phyloP scores from a whole-genome alignment of 1,140 invertebrate genomes.

The Melitaea cinxia region DNA sequence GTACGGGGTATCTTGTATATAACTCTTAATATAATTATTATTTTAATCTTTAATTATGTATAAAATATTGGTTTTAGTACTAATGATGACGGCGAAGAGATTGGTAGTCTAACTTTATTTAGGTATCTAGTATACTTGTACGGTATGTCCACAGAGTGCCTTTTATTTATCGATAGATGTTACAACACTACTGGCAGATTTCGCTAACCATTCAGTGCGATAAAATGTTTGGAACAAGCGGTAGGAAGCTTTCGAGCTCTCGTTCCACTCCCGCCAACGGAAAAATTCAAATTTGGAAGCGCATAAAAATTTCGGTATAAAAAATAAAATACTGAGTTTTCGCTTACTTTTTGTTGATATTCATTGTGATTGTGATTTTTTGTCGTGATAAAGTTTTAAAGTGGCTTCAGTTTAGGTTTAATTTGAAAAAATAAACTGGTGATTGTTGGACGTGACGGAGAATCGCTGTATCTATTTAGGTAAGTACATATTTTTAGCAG shows the following conservation, averaged over 20 bases:
- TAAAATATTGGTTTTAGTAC: too few relatives aligned
- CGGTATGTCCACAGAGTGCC: too few relatives aligned
- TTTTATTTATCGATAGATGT: constrained; percentile 31
- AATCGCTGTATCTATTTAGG: background rate
- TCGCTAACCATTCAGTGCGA: constrained; percentile 65
- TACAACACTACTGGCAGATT: constrained; percentile 63
- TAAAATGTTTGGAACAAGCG: constrained; percentile 65
- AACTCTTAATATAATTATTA: too few relatives aligned
- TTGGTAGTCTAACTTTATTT: too few relatives aligned
- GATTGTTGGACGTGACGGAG: background rate
- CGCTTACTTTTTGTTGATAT: background rate
- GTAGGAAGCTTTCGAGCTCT: constrained; percentile 49
- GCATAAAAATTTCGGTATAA: constrained; percentile 12
- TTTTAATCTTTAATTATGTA: too few relatives aligned
- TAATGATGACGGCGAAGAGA: too few relatives aligned
- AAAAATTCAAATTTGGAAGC: constrained; percentile 57
- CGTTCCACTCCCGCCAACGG: constrained; percentile 55
- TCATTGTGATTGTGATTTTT: background rate
- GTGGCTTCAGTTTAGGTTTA: background rate
- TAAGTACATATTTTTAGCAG: background rate
- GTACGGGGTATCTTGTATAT: too few relatives aligned
- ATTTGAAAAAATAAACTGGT: constrained; percentile 10
- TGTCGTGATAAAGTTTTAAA: background rate
- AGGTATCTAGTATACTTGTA: too few relatives aligned
- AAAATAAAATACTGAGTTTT: background rate